phyloP scores from a whole-genome alignment of 2,797 vertebrate genomes.

The Tokudaia tokunoshimensis region DNA sequence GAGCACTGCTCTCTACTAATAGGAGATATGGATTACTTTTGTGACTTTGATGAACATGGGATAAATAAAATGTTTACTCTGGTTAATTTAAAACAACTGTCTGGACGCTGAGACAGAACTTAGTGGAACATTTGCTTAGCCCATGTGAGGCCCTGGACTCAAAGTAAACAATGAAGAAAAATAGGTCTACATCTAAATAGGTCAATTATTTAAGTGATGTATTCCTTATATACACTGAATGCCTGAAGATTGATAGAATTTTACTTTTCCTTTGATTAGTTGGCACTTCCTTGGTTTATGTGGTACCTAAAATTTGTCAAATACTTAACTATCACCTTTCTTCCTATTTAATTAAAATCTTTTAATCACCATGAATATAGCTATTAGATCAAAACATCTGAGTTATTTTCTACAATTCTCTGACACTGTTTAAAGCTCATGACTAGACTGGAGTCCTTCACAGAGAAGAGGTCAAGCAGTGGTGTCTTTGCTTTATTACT shows the following conservation, averaged over 20 bases:
- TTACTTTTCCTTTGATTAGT: conserved; percentile 53
- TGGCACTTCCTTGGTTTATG: conserved; percentile 31
- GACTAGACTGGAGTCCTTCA: not conserved
- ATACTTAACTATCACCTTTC: not conserved
- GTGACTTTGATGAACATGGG: not conserved
- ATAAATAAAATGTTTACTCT: conserved; percentile 53
- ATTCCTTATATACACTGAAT: not conserved
- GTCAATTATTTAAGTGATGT: conserved; percentile 1
- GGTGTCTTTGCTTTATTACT: not conserved
- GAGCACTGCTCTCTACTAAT: not conserved
- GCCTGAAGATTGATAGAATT: conserved; percentile 30
- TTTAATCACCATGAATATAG: not conserved
- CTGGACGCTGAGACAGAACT: not conserved
- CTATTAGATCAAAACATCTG: conserved; percentile 33
- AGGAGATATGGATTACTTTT: conserved; percentile 40
- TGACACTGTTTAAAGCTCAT: conserved; percentile 1
- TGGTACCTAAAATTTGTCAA: not conserved
- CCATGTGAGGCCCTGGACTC: not conserved
- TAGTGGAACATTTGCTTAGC: not conserved
- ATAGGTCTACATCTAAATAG: not conserved
- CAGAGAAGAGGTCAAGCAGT: not conserved
- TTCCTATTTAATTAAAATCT: not conserved
- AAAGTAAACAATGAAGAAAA: not conserved
- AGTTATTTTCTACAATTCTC: conserved; percentile 8
- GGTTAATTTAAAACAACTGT: conserved; percentile 47